A percentile compares a stretch with the other conserved stretches of the same genome.
Conservation (phyloP, 2,888 invertebrate genomes). For the Cyclophora punctaria region DNA sequence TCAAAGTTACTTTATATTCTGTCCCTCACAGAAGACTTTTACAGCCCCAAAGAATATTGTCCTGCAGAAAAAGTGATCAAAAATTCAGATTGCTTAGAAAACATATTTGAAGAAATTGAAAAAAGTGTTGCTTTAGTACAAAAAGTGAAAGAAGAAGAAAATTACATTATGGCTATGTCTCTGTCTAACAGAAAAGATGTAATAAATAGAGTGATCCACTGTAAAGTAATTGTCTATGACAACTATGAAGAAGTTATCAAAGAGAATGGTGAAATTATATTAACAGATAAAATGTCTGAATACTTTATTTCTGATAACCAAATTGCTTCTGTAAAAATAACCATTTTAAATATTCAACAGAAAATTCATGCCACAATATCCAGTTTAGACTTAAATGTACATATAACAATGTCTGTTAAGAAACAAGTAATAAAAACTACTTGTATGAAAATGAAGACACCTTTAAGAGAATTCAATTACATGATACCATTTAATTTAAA, state of each 20-base stretch:
- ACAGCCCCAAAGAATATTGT: slow-evolving; percentile 29
- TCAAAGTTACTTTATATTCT: slow-evolving; percentile 44
- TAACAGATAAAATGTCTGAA: slow-evolving; percentile 39
- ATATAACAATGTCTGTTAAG: slow-evolving; percentile 36
- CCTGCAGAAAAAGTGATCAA: slow-evolving; percentile 39
- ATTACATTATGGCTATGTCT: slow-evolving; percentile 46
- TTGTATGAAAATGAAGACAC: slow-evolving; percentile 36
- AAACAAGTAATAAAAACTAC: slow-evolving; percentile 36
- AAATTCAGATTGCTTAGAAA: slow-evolving; percentile 39
- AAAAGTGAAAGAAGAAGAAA: slow-evolving; percentile 37
- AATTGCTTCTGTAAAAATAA: slow-evolving; percentile 39
- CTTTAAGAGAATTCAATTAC: slow-evolving; percentile 33
- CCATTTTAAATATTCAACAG: slow-evolving; percentile 25
- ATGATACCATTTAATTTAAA: slow-evolving; percentile 35
- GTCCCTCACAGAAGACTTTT: slow-evolving; percentile 21
- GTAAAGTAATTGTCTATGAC: slow-evolving; percentile 37
- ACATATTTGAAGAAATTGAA: slow-evolving; percentile 40
- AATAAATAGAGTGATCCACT: slow-evolving; percentile 37
- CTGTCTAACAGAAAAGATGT: slow-evolving; percentile 50
- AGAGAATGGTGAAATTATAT: slow-evolving; percentile 27
- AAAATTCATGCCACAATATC: slow-evolving; percentile 33
- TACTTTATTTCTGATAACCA: slow-evolving; percentile 38
- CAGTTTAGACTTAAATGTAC: slow-evolving; percentile 38
- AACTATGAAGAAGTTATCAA: slow-evolving; percentile 41
- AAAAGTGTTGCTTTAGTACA: slow-evolving; percentile 35